Evolutionary conservation across 2,797 vertebrate species (phyloP), one percentile per base, ranked within the genome.

Genomic region (Alca torda): DNA sequence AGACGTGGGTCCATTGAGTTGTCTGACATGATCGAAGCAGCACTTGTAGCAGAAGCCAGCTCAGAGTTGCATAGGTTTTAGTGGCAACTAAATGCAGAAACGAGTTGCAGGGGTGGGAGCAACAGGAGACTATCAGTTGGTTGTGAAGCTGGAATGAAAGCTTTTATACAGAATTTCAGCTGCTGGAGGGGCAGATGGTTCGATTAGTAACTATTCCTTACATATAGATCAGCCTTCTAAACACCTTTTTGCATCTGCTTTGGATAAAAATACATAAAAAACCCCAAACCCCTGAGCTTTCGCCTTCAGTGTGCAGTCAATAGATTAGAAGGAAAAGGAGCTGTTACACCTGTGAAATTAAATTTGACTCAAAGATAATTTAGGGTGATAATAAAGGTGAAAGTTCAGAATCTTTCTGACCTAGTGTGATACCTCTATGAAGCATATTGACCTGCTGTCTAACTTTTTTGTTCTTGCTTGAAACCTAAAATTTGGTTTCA

Each of bases 151-250:
- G 8, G 65, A 82, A 80, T 77, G 56, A 84, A 93, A 89, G 76
- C 43, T 91, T 92, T 95, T 73, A 28, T 25, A 73, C 54, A 37
- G 78, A 30, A 76, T 96, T 95, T 93, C 73, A 94, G 65, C 77
- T 93, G 16, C 84, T 94, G 86, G 57, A 85, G 68, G 73, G 65
- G 51, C 76, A 94, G 74, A 74, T 90, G 61, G 60, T 92, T 96
- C 84, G 88, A 46, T 87, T 95, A 75, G 64, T 91, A 78, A 60
- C 57, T 68, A 23, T 79, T 96, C 45, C 77, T 94, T 96, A 81
- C 56, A 18, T 80, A 69, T 6, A 94, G 69, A 86, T 92, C 83
- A 95, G 65, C 84, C 53, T 90, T 84, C 85, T 81, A 91, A 95
- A 90, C 54, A 88, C 63, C 63, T 82, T 83, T 89, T 84, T 93